phyloP scores from a whole-genome alignment of 2,888 invertebrate genomes.

The Rugalucina vietnamica region DNA sequence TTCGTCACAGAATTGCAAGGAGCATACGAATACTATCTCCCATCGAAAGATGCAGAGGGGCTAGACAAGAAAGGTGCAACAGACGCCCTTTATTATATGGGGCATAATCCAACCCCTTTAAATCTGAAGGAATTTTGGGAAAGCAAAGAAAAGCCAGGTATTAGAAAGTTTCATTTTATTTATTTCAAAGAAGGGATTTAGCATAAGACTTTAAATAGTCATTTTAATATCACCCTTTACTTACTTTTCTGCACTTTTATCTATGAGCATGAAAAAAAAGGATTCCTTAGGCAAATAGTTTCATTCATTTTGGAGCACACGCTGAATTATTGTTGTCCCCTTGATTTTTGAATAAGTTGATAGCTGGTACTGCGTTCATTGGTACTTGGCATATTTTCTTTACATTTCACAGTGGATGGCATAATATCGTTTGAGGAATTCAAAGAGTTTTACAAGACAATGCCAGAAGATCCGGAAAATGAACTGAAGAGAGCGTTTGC shows the following conservation, averaged over 20 bases:
- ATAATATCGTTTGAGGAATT: neutral
- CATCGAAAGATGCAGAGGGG: neutral
- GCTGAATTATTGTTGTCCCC: no score
- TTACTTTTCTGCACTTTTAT: no score
- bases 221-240: no score
- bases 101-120: neutral
- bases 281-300: no score
- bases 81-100: neutral
- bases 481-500: neutral
- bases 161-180: neutral
- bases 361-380: no score
- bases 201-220: neutral
- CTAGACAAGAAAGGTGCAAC: neutral
- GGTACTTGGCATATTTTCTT: no score
- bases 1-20: neutral
- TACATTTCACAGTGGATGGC: neutral
- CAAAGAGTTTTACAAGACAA: neutral
- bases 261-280: no score
- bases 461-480: neutral
- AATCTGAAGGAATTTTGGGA: slow-evolving; percentile 8
- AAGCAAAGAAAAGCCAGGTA: neutral
- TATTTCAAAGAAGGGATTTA: neutral
- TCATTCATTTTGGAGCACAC: no score
- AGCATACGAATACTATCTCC: neutral
- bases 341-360: no score